A percentile compares a stretch with the other conserved stretches of the same genome.
phyloP scores from a whole-genome alignment of 2,113 vertebrate genomes.

The Tupaia chinensis region DNA sequence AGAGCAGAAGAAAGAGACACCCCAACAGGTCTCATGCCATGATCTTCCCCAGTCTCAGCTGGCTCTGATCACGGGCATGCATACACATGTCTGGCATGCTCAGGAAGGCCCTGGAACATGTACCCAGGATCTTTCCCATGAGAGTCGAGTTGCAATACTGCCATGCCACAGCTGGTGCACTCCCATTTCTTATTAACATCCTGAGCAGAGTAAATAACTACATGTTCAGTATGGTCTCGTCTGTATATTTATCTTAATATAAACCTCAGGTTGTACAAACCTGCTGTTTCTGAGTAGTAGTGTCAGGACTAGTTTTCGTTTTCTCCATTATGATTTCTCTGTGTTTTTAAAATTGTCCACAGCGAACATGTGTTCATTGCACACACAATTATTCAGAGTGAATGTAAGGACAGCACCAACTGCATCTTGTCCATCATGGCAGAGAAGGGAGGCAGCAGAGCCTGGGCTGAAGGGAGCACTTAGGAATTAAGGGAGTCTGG shows the following conservation, averaged over 20 bases:
- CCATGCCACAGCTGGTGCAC: too few species aligned
- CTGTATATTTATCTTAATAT: neutral
- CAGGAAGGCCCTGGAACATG: too few species aligned
- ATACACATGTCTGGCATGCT: too few species aligned
- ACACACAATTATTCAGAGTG: neutral
- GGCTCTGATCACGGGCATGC: too few species aligned
- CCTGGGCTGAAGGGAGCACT: neutral
- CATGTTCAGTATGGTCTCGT: neutral
- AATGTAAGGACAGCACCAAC: neutral
- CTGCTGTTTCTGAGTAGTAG: neutral
- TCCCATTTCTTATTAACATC: neutral
- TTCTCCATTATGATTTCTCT: neutral
- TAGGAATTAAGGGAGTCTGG: fast-evolving
- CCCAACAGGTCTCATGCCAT: too few species aligned
- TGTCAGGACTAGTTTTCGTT: neutral
- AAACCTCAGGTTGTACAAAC: neutral
- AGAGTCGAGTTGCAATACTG: too few species aligned
- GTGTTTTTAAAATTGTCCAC: neutral
- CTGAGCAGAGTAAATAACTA: neutral
- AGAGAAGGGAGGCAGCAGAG: neutral
- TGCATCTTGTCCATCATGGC: neutral
- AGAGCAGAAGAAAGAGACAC: too few species aligned
- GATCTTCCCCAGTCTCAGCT: too few species aligned
- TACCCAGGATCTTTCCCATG: too few species aligned
- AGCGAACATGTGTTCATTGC: neutral